Percentiles rank a stretch among this genome's conserved stretches.
These are phyloP conservation scores for Perca schrenkii DNA, from an alignment of 2,113 vertebrate genomes.

Conservation along the genomic window DNA sequence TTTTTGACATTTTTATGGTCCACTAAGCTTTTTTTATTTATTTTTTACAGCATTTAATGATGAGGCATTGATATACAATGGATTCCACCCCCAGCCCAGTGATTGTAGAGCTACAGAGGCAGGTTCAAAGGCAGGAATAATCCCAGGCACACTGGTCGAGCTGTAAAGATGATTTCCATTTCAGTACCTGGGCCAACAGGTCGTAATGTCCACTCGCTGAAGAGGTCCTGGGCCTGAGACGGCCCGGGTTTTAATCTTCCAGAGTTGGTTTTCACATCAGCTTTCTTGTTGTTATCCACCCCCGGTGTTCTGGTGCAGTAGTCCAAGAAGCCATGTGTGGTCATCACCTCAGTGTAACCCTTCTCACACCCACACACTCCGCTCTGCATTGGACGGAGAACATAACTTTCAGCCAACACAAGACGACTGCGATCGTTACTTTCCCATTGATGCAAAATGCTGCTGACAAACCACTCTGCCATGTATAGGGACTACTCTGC, in stretches of 20 bases:
- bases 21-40: conserved; percentile 9
- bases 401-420: conserved; percentile 43
- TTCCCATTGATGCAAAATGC: conserved; percentile 19
- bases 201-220: conserved; percentile 95
- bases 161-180: conserved; percentile 52
- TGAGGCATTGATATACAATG: conserved; percentile 30
- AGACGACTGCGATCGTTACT: conserved; percentile 3
- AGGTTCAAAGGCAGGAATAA: conserved; percentile 39
- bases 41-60: conserved; percentile 28
- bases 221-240: conserved; percentile 93
- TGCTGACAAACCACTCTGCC: conserved; percentile 21
- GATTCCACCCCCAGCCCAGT: conserved; percentile 4
- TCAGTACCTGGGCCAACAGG: conserved; percentile 93
- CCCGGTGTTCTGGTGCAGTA: conserved; percentile 97
- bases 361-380: conserved; percentile 96
- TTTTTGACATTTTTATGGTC: conserved; percentile 24
- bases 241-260: conserved; percentile 92
- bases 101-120: conserved; percentile 40
- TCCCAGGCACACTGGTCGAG: conserved; percentile 7
- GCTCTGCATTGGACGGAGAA: conserved; percentile 80
- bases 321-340: conserved; percentile 94
- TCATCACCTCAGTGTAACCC: conserved; percentile 97
- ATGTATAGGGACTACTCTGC: background rate
- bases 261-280: conserved; percentile 94
- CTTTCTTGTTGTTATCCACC: conserved; percentile 94